phyloP scores from a whole-genome alignment of 2,797 vertebrate genomes.

The Poeciliopsis infans region DNA sequence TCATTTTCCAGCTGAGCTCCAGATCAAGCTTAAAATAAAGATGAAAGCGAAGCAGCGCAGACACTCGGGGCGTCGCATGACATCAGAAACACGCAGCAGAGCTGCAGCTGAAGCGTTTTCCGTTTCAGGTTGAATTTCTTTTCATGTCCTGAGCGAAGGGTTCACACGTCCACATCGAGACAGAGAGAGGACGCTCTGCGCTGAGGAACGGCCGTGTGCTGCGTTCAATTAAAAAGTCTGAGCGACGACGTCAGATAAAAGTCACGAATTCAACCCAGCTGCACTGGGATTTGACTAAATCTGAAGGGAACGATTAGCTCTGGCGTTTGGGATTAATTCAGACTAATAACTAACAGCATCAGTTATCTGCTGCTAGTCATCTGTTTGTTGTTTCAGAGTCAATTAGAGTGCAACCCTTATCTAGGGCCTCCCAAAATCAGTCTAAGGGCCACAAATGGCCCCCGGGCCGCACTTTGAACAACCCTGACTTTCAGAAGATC shows the following conservation, averaged over 20 bases:
- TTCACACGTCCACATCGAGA: not conserved
- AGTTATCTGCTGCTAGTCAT: not conserved
- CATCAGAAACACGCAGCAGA: constrained; percentile 23
- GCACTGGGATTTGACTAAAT: constrained; percentile 1
- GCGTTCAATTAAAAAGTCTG: not conserved
- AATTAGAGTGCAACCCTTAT: too few species aligned
- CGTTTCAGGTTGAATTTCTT: constrained; percentile 1
- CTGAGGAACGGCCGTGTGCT: not conserved
- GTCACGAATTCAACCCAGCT: not conserved
- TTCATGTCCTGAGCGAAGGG: constrained; percentile 5
- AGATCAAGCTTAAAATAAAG: constrained; percentile 47
- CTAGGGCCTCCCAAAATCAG: not conserved
- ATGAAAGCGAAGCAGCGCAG: constrained; percentile 24
- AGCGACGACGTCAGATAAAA: constrained; percentile 12
- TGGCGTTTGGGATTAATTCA: not conserved
- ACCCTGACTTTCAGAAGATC: not conserved
- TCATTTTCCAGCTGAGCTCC: constrained; percentile 28
- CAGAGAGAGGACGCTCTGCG: not conserved
- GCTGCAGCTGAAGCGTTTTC: constrained; percentile 17
- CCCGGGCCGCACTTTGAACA: not conserved
- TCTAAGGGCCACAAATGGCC: not conserved
- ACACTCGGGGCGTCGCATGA: not conserved
- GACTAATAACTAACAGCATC: not conserved
- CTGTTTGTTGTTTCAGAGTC: not conserved
- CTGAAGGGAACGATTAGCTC: not conserved